phyloP scores from a whole-genome alignment of 1,140 invertebrate genomes.

The Macrocentrus cingulum region DNA sequence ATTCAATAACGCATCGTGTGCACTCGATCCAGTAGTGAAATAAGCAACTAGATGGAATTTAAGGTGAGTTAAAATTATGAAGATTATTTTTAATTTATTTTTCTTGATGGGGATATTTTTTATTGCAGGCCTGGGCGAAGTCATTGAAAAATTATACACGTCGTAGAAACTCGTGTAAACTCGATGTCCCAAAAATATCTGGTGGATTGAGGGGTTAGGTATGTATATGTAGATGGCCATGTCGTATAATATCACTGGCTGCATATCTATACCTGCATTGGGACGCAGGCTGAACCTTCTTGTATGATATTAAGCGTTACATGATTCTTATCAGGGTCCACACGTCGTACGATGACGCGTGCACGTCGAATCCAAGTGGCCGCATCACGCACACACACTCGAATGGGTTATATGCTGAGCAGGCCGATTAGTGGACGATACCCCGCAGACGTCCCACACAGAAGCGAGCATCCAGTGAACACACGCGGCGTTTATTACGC shows the following conservation, averaged over 20 bases:
- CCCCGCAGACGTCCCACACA: conserved; percentile 11
- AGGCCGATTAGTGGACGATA: conserved; percentile 3
- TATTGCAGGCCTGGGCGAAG: too few relatives aligned
- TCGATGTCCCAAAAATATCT: background rate
- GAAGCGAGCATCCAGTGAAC: background rate
- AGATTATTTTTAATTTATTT: too few relatives aligned
- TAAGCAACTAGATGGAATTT: too few relatives aligned
- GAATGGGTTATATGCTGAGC: background rate
- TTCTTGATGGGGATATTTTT: too few relatives aligned
- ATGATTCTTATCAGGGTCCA: conserved; percentile 27
- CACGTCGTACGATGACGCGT: conserved; percentile 25
- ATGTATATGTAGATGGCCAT: conserved; percentile 20
- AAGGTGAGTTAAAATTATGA: too few relatives aligned
- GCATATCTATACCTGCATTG: conserved; percentile 2
- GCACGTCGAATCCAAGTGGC: conserved; percentile 14
- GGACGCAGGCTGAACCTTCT: conserved; percentile 17
- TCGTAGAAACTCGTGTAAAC: conserved; percentile 22
- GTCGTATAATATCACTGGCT: conserved; percentile 21
- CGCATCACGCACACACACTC: background rate
- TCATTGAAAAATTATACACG: conserved; percentile 15
- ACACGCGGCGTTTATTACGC: conserved; percentile 5
- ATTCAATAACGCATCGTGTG: too few relatives aligned
- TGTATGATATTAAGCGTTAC: conserved; percentile 21
- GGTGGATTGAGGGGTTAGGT: conserved; percentile 10
- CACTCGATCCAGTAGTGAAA: too few relatives aligned